Percentiles rank a stretch among this genome's conserved stretches.
Evolutionary conservation across 2,888 invertebrate genomes (phyloP).

Genomic region (Craniophora ligustri): DNA sequence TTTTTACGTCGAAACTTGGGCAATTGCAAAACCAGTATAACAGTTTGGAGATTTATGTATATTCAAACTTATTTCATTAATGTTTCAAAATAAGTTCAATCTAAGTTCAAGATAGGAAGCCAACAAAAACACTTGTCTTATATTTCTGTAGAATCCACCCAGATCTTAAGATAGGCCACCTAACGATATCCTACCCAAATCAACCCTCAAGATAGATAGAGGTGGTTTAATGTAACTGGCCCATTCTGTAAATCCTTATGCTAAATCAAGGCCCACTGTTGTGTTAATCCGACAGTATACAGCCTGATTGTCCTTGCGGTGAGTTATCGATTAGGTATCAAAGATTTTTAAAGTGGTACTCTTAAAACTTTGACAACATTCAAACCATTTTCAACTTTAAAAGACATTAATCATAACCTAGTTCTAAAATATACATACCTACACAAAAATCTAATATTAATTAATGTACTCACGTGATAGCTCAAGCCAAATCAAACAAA

Average conservation of each 20-base stretch:
- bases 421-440: no score
- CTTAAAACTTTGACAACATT: no score
- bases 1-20: slow-evolving; percentile 51
- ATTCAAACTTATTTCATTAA: slow-evolving; percentile 56
- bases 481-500: no score
- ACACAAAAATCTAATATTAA: no score
- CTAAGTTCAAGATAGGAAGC: slow-evolving; percentile 25
- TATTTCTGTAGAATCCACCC: slow-evolving; percentile 29
- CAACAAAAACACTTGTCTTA: slow-evolving; percentile 22
- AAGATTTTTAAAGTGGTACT: no score
- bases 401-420: no score
- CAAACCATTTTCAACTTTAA: no score
- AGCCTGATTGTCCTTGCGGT: slow-evolving; percentile 13
- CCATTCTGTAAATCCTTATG: slow-evolving; percentile 30
- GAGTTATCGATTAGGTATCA: slow-evolving; percentile 14
- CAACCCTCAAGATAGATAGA: slow-evolving; percentile 13
- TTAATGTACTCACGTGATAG: no score
- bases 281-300: slow-evolving; percentile 15
- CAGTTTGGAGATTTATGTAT: slow-evolving; percentile 48
- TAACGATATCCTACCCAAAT: slow-evolving; percentile 18
- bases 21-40: slow-evolving; percentile 46
- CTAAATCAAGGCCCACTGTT: slow-evolving; percentile 26
- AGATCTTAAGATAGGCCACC: slow-evolving; percentile 20
- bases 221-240: slow-evolving; percentile 23
- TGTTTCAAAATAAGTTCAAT: slow-evolving; percentile 47